Base-by-base conservation (phyloP, 2,113 vertebrate genomes). In the Meles meles region DNA sequence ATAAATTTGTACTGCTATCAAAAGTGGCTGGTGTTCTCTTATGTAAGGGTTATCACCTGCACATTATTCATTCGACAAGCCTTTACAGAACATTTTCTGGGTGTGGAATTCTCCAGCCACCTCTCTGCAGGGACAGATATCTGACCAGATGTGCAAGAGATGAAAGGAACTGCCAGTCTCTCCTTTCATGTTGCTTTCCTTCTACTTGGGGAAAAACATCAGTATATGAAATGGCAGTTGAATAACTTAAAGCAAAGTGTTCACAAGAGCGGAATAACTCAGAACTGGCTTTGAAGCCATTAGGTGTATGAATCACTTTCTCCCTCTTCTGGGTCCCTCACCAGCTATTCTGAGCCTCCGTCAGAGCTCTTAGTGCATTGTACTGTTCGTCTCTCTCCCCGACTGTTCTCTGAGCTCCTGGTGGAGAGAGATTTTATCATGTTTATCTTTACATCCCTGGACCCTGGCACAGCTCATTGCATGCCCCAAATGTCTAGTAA, bases 211-310 rank as follows among this genome's bases (percentile, higher is more conserved):
- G 55, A 71, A 71, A 80, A 93, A 91, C n/a, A 92, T 90, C 84
- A 90, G 85, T 52, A 57, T 81, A 90, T 82, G 81, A 95, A 96
- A 90, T 93, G 69, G 71, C 84, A 90, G 96, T 96, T 92, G 92
- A 96, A 81, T 93, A 92, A 97, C 94, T 94, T 94, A 92, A 85
- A 93, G 74, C 6, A 37, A 94, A 97, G 67, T 87, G 49, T 89
- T 96, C 61, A 13, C 61, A 93, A 86, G 89, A 93, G 92, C 49
- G 80, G 95, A 97, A 94, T 85, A 90, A 93, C 34, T 80, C 37
- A 77, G 89, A 83, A 72, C 3, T 88, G 59, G 15, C 74, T 83
- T 86, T 88, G 76, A 92, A 95, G 86, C 29, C 87, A 59, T 88
- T 92, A 89, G 52, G 55, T 65, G 1, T 61, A 71, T 93, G 97